phyloP scores from a whole-genome alignment of 2,113 vertebrate genomes.

The Anolis carolinensis region DNA sequence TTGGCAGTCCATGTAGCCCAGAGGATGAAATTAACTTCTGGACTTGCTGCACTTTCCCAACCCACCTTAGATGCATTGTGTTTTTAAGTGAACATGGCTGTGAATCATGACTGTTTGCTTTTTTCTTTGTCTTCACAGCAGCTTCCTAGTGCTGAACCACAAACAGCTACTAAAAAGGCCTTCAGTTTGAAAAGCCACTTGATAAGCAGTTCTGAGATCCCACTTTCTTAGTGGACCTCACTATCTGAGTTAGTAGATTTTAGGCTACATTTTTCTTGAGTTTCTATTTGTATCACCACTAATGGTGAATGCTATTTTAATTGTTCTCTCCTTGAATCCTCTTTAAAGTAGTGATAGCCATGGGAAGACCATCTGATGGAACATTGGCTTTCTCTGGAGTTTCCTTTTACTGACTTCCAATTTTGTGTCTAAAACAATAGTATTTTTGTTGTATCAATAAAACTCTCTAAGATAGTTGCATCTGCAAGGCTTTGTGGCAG shows the following conservation, averaged over 20 bases:
- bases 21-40: no score
- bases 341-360: background rate
- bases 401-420: background rate
- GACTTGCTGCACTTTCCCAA: no score
- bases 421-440: background rate
- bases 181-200: background rate
- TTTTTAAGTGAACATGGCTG: background rate
- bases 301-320: background rate
- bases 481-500: background rate
- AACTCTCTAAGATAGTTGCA: rapidly evolving
- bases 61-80: background rate
- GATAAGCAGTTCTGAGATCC: background rate
- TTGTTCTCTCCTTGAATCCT: background rate
- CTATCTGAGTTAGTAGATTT: background rate
- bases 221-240: background rate
- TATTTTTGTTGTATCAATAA: background rate
- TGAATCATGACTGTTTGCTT: background rate
- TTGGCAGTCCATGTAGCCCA: no score
- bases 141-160: background rate
- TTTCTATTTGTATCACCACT: background rate
- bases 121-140: background rate
- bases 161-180: background rate
- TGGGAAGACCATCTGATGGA: background rate
- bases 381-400: background rate
- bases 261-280: background rate